Base-by-base conservation (phyloP, 2,113 vertebrate species). In the Hippocampus zosterae region DNA sequence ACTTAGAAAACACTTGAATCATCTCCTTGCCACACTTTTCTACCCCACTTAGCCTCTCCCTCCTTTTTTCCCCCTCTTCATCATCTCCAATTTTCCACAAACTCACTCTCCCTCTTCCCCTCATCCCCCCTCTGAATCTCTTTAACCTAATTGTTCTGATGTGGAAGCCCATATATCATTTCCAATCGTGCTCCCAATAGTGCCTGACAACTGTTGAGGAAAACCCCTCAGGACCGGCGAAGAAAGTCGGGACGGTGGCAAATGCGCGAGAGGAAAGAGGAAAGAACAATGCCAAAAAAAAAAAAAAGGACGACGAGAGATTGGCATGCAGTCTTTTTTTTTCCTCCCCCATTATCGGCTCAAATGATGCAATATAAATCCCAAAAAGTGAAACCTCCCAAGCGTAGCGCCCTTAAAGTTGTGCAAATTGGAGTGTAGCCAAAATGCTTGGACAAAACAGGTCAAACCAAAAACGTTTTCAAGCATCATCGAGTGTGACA, bases 91-190 rank as follows among this genome's bases (percentile, higher is more conserved):
- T 67, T 67, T 55, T 46, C 72, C 21, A 67, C n/a, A 50, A 6
- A 18, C 66, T 41, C 57, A 48, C 3, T 65, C 29, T 23, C 40
- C 41, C 42, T 13, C 52, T 56, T 53, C 42, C 61, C 52, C 0
- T 68, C 18, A 21, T 19, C 59, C 71, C 68, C 70, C 70, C 69
- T 72, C 72, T 63, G 69, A 73, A 68, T 85, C 80, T 81, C 59
- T 69, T 77, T 73, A 72, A 74, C 67, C 76, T 88, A 87, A 88
- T 87, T 87, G 76, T 83, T 78, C 69, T 19, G 9, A 2, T 55
- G 80, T 76, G 73, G 71, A 59, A 78, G 69, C 84, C 69, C 80
- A 81, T 87, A 88, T 82, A 85, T 87, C 87, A 90, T 87, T 79
- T 81, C 75, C 75, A 65, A 72, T 75, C 76, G 66, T 81, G 81